Evolutionary conservation across 2,797 vertebrate species (phyloP).

Genomic region (Rhynchotus rufescens): DNA sequence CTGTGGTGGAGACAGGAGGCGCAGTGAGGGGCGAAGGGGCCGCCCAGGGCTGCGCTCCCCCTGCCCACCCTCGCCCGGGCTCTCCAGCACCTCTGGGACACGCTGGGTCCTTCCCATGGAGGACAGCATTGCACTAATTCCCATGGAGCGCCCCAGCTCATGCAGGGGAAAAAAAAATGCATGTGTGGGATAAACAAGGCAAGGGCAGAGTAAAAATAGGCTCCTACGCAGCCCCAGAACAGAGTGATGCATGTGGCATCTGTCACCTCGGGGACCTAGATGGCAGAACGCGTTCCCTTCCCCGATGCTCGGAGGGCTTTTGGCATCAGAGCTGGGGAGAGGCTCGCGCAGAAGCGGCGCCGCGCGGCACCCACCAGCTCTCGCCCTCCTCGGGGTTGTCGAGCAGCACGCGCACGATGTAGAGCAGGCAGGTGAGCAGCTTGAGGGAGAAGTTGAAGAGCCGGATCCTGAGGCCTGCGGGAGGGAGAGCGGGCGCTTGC

Average conservation of each 20-base stretch:
- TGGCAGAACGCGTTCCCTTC: not conserved
- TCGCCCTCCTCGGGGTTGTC: constrained; percentile 87
- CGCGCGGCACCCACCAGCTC: constrained; percentile 78
- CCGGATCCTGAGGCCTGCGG: constrained; percentile 90
- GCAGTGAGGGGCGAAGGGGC: not conserved
- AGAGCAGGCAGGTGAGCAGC: constrained; percentile 94
- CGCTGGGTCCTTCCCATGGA: not conserved
- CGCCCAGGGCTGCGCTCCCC: too few relatives aligned
- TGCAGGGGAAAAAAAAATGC: accelerated
- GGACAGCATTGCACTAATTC: not conserved
- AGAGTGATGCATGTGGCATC: not conserved
- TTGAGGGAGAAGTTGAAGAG: constrained; percentile 97
- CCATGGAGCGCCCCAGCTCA: not conserved
- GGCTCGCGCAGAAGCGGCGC: too few relatives aligned
- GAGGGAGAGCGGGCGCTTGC: not conserved
- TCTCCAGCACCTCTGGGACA: not conserved
- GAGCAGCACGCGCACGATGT: constrained; percentile 92
- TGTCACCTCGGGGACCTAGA: not conserved
- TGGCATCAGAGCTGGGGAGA: not conserved
- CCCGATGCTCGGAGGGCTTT: not conserved
- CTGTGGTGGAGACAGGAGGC: constrained; percentile 71
- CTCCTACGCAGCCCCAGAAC: not conserved
- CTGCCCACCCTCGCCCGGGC: too few relatives aligned
- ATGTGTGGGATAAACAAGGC: not conserved
- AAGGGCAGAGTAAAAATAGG: constrained; percentile 6